phyloP scores from a whole-genome alignment of 2,888 invertebrate genomes.

The Oxyteleia sp. region DNA sequence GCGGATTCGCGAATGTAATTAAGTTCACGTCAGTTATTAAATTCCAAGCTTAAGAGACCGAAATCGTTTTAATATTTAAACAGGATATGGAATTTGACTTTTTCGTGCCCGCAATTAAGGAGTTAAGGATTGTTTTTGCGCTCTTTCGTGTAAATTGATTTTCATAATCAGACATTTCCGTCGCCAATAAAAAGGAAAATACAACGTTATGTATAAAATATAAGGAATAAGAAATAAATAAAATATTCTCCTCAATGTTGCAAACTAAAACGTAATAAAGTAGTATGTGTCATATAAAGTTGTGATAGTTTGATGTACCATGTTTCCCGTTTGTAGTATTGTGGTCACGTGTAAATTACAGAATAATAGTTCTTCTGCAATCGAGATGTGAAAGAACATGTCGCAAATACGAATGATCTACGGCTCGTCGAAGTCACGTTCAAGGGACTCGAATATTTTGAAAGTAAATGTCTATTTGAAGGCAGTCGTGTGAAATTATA shows the following conservation, averaged over 20 bases:
- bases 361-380: conserved; percentile 69
- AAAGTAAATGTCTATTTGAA: conserved; percentile 61
- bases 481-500: conserved; percentile 24
- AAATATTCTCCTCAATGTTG: too few relatives aligned
- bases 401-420: conserved; percentile 66
- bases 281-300: too few relatives aligned
- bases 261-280: too few relatives aligned
- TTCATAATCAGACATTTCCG: too few relatives aligned
- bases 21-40: conserved; percentile 17
- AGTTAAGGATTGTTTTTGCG: not conserved
- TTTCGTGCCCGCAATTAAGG: not conserved
- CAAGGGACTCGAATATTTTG: conserved; percentile 47
- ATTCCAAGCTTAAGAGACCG: not conserved
- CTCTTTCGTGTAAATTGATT: too few relatives aligned
- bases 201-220: too few relatives aligned
- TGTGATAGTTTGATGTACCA: too few relatives aligned
- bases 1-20: conserved; percentile 6
- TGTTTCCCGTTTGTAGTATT: conserved; percentile 45
- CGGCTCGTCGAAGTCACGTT: conserved; percentile 63
- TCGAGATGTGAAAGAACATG: conserved; percentile 53
- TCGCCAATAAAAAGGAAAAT: too few relatives aligned
- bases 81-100: conserved; percentile 1
- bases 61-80: conserved; percentile 8
- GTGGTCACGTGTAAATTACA: conserved; percentile 68
- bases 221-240: too few relatives aligned